Conservation (phyloP, 2,888 invertebrate genomes). For the Eremobia ochroleuca region DNA sequence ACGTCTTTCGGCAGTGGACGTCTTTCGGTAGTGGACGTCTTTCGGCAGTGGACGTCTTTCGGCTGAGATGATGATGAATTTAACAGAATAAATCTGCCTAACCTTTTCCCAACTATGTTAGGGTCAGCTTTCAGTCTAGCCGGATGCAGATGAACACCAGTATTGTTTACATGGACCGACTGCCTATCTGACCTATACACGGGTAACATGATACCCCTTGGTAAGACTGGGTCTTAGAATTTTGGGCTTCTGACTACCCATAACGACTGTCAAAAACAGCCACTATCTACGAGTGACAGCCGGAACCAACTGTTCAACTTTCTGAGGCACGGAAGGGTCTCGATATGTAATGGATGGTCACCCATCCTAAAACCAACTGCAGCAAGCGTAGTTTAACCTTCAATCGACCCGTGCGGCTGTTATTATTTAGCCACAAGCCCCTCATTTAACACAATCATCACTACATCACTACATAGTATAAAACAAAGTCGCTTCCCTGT, state of each 20-base stretch:
- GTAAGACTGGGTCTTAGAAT: not conserved
- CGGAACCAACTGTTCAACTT: too few relatives aligned
- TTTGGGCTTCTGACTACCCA: not conserved
- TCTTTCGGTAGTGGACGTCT: too few relatives aligned
- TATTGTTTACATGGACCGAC: not conserved
- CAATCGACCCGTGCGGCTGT: not conserved
- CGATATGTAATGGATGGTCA: too few relatives aligned
- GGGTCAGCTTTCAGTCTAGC: not conserved
- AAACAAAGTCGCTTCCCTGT: too few relatives aligned
- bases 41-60: too few relatives aligned
- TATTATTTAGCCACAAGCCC: not conserved
- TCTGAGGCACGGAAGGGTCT: too few relatives aligned
- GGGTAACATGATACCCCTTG: not conserved
- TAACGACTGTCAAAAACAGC: too few relatives aligned
- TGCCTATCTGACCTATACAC: not conserved
- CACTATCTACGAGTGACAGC: too few relatives aligned
- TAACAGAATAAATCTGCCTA: not conserved
- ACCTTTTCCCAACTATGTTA: not conserved
- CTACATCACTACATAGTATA: too few relatives aligned
- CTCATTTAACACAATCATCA: not conserved
- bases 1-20: too few relatives aligned
- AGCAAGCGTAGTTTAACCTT: not conserved
- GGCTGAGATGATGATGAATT: too few relatives aligned
- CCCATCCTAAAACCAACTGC: not conserved
- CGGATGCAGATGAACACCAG: not conserved